Evolutionary conservation across 2,797 vertebrate genomes (phyloP), one percentile per base, ranked within the genome.

Genomic region (Fundulus diaphanus): DNA sequence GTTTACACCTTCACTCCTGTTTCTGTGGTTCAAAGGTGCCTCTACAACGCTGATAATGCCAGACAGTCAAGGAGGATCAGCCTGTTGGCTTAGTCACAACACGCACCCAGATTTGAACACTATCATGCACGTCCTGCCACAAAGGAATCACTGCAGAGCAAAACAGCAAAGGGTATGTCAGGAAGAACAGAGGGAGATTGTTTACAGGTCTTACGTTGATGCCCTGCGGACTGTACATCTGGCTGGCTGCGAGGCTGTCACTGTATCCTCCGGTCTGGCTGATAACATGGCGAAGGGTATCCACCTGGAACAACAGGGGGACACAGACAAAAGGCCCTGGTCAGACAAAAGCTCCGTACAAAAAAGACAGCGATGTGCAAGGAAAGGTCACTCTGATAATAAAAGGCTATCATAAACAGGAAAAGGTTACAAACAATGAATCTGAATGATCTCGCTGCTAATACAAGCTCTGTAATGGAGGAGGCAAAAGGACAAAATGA

Each of bases 211-310:
- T 99, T 97, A 99, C 98, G 94, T 97, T 99, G 97, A 99, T 98
- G 97, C 97, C 98, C 96, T 99, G 98, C 93, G 98, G 98, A 98
- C 98, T 99, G 97, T 99, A 99, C 96, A 99, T 98, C 97, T 99
- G 98, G 96, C 96, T 97, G 95, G 97, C 97, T 93, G 97, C 95
- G 87, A 99, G 97, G 95, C 97, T 97, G 90, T 99, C 98, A 99
- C 97, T 99, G 97, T 99, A 99, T 96, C 98, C 98, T 95, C 98
- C 98, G 96, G 98, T 98, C 97, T 99, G 98, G 97, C 97, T 99
- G 98, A 99, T 99, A 98, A 99, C 98, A 98, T 99, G 98, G 97
- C 98, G 98, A 99, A 99, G 98, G 94, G 98, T 98, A 98, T 99
- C 98, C 98, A 99, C 98, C 98, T 99, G 96, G 89, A 95, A 93